These are phyloP conservation scores for Rhynchomys soricoides DNA, from an alignment of 2,113 vertebrate species.

Conservation along the genomic window DNA sequence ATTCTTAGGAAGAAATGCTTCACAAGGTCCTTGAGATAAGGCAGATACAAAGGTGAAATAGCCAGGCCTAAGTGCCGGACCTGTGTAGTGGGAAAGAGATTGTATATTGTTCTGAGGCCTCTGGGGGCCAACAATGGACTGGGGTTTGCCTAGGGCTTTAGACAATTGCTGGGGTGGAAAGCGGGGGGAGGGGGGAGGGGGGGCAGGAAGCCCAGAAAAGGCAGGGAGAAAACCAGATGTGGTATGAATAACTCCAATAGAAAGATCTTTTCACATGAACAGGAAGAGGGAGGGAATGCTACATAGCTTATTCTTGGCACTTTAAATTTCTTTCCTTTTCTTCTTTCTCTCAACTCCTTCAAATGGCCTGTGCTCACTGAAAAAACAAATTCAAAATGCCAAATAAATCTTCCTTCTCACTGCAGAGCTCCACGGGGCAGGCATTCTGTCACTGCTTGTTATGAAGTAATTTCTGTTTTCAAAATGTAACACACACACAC, in stretches of 20 bases:
- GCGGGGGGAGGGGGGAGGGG: neutral
- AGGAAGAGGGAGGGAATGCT: conserved; percentile 40
- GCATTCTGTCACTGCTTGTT: conserved; percentile 55
- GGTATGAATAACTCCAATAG: conserved; percentile 27
- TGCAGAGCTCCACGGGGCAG: conserved; percentile 21
- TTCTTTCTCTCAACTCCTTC: conserved; percentile 52
- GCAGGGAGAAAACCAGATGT: conserved; percentile 53
- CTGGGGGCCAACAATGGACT: conserved; percentile 33
- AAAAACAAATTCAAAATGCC: conserved; percentile 63
- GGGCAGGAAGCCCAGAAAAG: neutral
- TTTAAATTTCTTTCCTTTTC: conserved; percentile 67
- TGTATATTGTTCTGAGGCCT: conserved; percentile 51
- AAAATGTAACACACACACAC: neutral
- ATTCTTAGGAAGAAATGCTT: conserved; percentile 60
- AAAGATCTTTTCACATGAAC: conserved; percentile 50
- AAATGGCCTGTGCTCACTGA: conserved; percentile 45
- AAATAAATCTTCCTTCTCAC: conserved; percentile 64
- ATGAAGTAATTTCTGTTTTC: conserved; percentile 69
- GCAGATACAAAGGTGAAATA: conserved; percentile 51
- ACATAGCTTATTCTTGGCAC: conserved; percentile 69
- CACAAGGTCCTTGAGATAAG: conserved; percentile 66
- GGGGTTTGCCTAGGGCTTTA: conserved; percentile 13
- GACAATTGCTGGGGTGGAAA: neutral
- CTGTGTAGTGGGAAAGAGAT: conserved; percentile 37
- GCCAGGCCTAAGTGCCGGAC: neutral